phyloP scores from a whole-genome alignment of 2,888 invertebrate species.

The Chrysotoxum bicinctum region DNA sequence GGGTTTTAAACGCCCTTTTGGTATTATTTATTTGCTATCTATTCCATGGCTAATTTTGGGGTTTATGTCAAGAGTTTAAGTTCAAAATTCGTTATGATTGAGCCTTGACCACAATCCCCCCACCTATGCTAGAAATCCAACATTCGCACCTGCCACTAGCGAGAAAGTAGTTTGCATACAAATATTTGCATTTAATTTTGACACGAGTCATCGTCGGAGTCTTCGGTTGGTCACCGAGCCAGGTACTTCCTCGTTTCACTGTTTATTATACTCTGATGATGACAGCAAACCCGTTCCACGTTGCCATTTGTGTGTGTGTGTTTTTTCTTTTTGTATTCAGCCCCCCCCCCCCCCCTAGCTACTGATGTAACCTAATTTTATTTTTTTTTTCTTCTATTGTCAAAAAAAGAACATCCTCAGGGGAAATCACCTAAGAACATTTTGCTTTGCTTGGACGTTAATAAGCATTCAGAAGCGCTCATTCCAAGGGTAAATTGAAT shows the following conservation, averaged over 20 bases:
- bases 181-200: conserved; percentile 63
- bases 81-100: background rate
- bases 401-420: conserved; percentile 29
- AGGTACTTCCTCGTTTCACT: conserved; percentile 7
- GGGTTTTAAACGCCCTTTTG: too few relatives aligned
- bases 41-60: too few relatives aligned
- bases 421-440: conserved; percentile 65
- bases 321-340: background rate
- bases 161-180: conserved; percentile 47
- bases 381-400: conserved; percentile 8
- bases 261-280: conserved; percentile 55
- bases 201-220: background rate
- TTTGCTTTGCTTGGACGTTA: conserved; percentile 47
- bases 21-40: too few relatives aligned
- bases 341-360: conserved; percentile 28
- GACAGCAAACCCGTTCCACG: conserved; percentile 16
- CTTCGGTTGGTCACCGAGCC: background rate
- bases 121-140: background rate
- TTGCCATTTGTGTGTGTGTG: background rate
- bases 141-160: background rate
- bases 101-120: background rate
- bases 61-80: too few relatives aligned
- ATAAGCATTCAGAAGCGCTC: conserved; percentile 49
- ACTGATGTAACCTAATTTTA: conserved; percentile 25
- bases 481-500: conserved; percentile 57